Evolutionary conservation across 2,888 invertebrate species (phyloP).

Genomic region (Pristionchus fissidentatus): DNA sequence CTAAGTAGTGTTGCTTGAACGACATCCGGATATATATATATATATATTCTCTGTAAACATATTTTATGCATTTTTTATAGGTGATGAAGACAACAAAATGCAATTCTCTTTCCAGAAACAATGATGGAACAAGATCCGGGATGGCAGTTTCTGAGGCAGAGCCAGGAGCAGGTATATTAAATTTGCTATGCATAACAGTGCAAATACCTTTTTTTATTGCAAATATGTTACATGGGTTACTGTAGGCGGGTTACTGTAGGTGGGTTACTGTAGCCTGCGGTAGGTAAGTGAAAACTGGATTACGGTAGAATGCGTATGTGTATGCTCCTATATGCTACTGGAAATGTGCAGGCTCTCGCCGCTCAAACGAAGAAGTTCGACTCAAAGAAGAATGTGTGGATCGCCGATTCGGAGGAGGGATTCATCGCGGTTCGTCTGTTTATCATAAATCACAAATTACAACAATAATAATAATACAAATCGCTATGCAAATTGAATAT

Average conservation of each 20-base stretch:
- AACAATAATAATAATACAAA: no score
- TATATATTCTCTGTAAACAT: no score
- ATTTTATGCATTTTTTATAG: background rate
- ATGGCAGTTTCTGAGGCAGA: constrained; percentile 74
- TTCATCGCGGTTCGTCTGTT: constrained; percentile 56
- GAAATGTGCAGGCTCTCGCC: constrained; percentile 59
- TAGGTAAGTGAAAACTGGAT: no score
- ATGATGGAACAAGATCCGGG: constrained; percentile 67
- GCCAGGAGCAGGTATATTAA: constrained; percentile 68
- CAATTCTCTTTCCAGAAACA: background rate
- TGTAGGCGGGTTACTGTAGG: background rate
- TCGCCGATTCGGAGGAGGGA: constrained; percentile 95
- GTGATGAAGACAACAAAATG: background rate
- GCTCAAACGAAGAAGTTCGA: constrained; percentile 79
- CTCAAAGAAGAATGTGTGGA: constrained; percentile 99
- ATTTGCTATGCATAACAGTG: background rate
- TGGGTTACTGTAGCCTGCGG: no score
- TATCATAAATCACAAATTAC: no score
- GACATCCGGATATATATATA: no score
- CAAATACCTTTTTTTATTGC: background rate
- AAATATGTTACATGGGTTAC: no score
- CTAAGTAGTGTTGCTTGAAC: no score
- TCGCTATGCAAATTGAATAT: no score
- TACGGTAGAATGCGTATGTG: no score
- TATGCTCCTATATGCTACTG: background rate